These are phyloP conservation scores for Scytalopus superciliaris DNA, from an alignment of 2,113 vertebrate genomes.

Conservation along the genomic window DNA sequence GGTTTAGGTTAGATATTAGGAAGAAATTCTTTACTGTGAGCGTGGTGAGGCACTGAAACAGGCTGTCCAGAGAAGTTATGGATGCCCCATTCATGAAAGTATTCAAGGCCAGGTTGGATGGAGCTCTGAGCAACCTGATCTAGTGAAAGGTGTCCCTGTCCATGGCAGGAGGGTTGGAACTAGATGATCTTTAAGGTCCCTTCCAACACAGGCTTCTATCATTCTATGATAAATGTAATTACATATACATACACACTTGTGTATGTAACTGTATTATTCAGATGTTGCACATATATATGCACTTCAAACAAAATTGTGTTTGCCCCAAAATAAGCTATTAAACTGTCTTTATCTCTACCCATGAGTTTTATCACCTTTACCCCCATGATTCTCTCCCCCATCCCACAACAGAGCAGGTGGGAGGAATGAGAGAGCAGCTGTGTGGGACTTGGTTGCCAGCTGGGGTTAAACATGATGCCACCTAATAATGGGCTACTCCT, in stretches of 20 bases:
- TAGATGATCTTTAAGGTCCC: not conserved
- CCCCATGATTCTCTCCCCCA: not conserved
- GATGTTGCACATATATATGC: not conserved
- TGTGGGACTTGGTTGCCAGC: too few relatives aligned
- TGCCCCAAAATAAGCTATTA: not conserved
- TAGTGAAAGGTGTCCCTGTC: not conserved
- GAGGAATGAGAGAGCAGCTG: not conserved
- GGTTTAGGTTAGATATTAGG: not conserved
- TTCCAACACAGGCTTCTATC: not conserved
- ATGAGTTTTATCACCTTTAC: not conserved
- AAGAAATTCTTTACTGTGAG: not conserved
- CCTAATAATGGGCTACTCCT: not conserved
- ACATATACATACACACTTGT: too few relatives aligned
- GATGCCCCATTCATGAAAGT: not conserved
- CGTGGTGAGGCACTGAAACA: not conserved
- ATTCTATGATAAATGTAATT: not conserved
- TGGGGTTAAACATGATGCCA: not conserved
- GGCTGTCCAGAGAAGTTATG: fast-evolving
- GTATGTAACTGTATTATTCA: not conserved
- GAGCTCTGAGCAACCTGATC: not conserved
- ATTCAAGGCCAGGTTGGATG: not conserved
- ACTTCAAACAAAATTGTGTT: not conserved
- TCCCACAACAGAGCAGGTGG: not conserved
- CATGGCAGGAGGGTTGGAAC: not conserved
- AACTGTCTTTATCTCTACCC: not conserved